Base-by-base conservation (phyloP, 1,140 invertebrate genomes). In the Drosophila auraria region DNA sequence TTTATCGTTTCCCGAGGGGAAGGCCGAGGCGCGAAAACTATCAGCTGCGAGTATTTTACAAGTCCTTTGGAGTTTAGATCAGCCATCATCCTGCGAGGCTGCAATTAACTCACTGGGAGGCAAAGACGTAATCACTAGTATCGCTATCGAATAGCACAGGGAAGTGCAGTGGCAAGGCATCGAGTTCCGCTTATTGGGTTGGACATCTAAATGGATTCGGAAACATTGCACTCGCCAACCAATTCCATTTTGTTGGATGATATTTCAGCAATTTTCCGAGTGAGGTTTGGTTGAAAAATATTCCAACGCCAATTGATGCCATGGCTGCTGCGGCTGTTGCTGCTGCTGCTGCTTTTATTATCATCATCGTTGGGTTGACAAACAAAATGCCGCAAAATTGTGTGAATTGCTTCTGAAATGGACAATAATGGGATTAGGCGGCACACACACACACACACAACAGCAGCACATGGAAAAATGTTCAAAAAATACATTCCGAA, bases 171-270 rank as follows among this genome's bases (percentile, higher is more conserved):
- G 40, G 44, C 27, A 14, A 33, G 4, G 65, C 27, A 27, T 70
- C 42, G 36, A 33, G 42, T 64, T 81, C 54, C 59, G 30, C 59
- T 87, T 44, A 87, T 87, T 83, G 53, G 70, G 45, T 77, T 66
- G 53, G 77, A 87, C 83, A 70, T 73, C 58, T 76, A 70, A 87
- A 83, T 87, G 83, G 71, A 80, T 64, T 63, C 30, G 36, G 62
- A 70, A 77, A 60, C 59, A 75, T 23, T 56, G 71, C 80, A 80
- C 69, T 58, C 53, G 56, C 30, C 38, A 61, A 78, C 38, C 74
- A 72, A 82, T 68, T 82, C 70, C 60, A 74, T 64, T 84, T 75
- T 20, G 33, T 58, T 42, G 12, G 38, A 9, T 47, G 20, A 61
- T 61, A 80, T 74, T 81, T 80, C 40, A 30, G 47, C 14, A 59